Base-by-base conservation (phyloP, 2,888 invertebrate species). In the Fragum sueziense region DNA sequence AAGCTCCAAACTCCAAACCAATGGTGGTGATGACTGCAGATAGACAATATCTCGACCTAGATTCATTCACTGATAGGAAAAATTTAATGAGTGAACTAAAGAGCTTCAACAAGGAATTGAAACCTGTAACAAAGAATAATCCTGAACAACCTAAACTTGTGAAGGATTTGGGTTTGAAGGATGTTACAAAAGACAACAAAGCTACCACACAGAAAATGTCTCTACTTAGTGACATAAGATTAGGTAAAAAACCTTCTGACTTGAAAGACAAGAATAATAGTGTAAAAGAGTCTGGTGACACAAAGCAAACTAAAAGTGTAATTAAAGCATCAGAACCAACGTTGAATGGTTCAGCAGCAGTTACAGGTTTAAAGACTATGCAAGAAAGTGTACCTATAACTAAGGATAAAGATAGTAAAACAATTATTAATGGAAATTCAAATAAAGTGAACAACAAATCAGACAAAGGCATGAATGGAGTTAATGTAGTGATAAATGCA, bases 41-140 rank as follows among this genome's bases (percentile, higher is more conserved):
- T 70, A 80, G 81, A 74, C 84, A 84, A 72, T 41, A 79, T 65
- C 74, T 84, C 7, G 84, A 84, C 33, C 69, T 84, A 41, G 84
- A 84, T 75, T 76, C 81, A 11, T 84, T 84, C 54, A 82, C 82
- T 57, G 80, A 79, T 4, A 79, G 82, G 37, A 80, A 82, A 54
- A 85, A 80, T 37, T 70, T 87, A 69, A 52, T 87, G 3, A 74
- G 57, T 65, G 83, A 87, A 73, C 79, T 87, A 62, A 82, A 84
- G 68, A 79, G 78, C 54, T 85, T 85, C 70, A 82, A 82, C 29
- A 80, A 86, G 70, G 79, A 78, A 33, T 71, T 81, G 27, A 85
- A 84, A 72, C 71, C 78, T n/a, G 69, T 61, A n/a, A 72, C 65
- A 0, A 74, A 54, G 52, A 65, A 37, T n/a, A 34, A 65, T 41